A percentile compares a stretch with the other conserved stretches of the same genome.
These are phyloP conservation scores for Leptopterna dolabrata DNA, from an alignment of 2,888 invertebrate genomes.

Conservation along the genomic window DNA sequence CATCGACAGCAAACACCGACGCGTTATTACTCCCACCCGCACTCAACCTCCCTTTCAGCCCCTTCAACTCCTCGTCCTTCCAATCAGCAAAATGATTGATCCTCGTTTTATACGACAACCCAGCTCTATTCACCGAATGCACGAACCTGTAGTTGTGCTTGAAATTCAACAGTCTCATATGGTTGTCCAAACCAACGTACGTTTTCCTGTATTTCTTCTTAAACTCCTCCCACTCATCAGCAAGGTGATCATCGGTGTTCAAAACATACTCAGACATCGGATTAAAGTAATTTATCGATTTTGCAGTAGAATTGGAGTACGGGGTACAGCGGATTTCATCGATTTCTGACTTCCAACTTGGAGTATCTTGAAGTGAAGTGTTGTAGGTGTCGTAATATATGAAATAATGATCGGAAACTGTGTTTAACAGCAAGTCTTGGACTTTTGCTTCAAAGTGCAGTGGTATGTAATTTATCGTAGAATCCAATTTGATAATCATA, in stretches of 20 bases:
- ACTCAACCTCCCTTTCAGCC: constrained; percentile 76
- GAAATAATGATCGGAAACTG: constrained; percentile 95
- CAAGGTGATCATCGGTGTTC: constrained; percentile 76
- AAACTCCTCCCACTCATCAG: constrained; percentile 81
- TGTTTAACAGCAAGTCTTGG: constrained; percentile 88
- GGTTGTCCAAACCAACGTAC: constrained; percentile 76
- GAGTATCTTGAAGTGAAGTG: constrained; percentile 73
- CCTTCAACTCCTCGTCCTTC: constrained; percentile 79
- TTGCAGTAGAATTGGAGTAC: constrained; percentile 88
- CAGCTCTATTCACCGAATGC: constrained; percentile 83
- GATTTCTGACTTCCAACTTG: constrained; percentile 77
- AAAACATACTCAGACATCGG: constrained; percentile 93
- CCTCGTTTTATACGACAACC: constrained; percentile 77
- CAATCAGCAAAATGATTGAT: constrained; percentile 92
- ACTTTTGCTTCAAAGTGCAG: constrained; percentile 94
- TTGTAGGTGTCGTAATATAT: constrained; percentile 78
- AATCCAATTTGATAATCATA: constrained; percentile 67
- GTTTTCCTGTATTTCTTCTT: constrained; percentile 77
- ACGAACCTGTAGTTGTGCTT: constrained; percentile 87
- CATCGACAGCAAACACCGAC: constrained; percentile 80
- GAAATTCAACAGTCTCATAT: constrained; percentile 80
- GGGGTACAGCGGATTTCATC: constrained; percentile 74
- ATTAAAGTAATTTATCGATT: constrained; percentile 85
- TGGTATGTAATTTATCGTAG: constrained; percentile 75
- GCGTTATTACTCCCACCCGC: constrained; percentile 78